Percentiles rank a stretch among this genome's conserved stretches.
phyloP scores from a whole-genome alignment of 1,140 invertebrate species.

The Drosophila melanica region DNA sequence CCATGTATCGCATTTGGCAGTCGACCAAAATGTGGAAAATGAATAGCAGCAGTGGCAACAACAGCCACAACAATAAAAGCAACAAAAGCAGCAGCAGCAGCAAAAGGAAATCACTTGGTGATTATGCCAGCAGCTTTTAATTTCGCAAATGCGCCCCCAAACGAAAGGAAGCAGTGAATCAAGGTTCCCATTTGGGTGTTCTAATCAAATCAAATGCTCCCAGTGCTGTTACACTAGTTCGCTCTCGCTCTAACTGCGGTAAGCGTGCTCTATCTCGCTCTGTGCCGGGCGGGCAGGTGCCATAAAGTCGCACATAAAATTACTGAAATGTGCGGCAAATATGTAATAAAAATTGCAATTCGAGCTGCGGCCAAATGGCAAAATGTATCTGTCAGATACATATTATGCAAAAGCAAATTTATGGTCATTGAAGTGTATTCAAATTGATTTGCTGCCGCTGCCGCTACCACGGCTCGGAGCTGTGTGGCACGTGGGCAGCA shows the following conservation, averaged over 20 bases:
- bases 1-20: slow-evolving; percentile 34
- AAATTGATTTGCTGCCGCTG: slow-evolving; percentile 52
- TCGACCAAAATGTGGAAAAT: slow-evolving; percentile 21
- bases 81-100: neutral
- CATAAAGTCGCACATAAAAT: slow-evolving; percentile 59
- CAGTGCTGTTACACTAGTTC: neutral
- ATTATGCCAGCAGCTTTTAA: slow-evolving; percentile 77
- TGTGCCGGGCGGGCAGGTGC: slow-evolving; percentile 48
- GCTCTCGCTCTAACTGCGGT: neutral
- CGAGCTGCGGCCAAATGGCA: slow-evolving; percentile 52
- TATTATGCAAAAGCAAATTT: slow-evolving; percentile 70
- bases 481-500: slow-evolving; percentile 8
- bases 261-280: no score
- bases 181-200: slow-evolving; percentile 43
- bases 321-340: slow-evolving; percentile 54
- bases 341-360: slow-evolving; percentile 73
- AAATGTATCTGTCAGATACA: slow-evolving; percentile 59
- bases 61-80: neutral
- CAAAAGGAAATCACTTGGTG: slow-evolving; percentile 51
- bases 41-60: neutral
- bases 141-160: slow-evolving; percentile 66
- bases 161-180: slow-evolving; percentile 24
- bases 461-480: neutral
- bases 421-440: slow-evolving; percentile 66
- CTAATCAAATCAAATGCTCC: slow-evolving; percentile 51